Base-by-base conservation (phyloP, 2,888 invertebrate genomes). In the Zygothrica quintamaculata region DNA sequence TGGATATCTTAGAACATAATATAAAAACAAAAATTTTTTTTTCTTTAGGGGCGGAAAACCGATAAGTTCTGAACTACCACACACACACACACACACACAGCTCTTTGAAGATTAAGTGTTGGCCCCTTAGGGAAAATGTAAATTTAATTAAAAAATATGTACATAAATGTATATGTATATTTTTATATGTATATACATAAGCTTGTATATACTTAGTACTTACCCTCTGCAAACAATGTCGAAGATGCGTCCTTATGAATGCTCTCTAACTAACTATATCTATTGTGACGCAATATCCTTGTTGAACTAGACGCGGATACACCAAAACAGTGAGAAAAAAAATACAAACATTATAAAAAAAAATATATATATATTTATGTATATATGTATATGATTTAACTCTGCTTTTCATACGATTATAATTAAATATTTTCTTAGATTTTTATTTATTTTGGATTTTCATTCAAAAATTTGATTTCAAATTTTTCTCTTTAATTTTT, bases 221-320 rank as follows among this genome's bases (percentile, higher is more conserved):
- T 72, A 72, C 74, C 44, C 57, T 62, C 55, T 36, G 48, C 55
- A 31, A 58, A 60, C 40, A 57, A 68, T 39, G 50, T 56, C 39
- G 53, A 13, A 7, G 48, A 53, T 47, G 33, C 55, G 55, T 58
- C 36, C 58, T 66, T 52, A 34, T 26, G 37, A 47, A 5, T 55
- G 37, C 34, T 40, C 39, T 62, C 56, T 29, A 29, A n/a, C 29
- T n/a, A 48, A 64, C 52, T 40, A 13, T 7, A 39, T 37, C 12
- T 22, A 39, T 8, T 52, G 74, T 72, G 72, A 72, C 72, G 72
- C 72, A 72, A 72, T 72, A 68, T 53, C 40, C 40, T 44, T 15
- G 26, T 22, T n/a, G 13, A 1, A n/a, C 58, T 48, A 57, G 22
- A 37, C 52, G 46, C 44, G 12, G 34, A 0, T 16, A 34, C 22